Percentiles rank a stretch among this genome's conserved stretches.
Conservation (phyloP, 2,888 invertebrate species). For the Helobdella robusta region DNA sequence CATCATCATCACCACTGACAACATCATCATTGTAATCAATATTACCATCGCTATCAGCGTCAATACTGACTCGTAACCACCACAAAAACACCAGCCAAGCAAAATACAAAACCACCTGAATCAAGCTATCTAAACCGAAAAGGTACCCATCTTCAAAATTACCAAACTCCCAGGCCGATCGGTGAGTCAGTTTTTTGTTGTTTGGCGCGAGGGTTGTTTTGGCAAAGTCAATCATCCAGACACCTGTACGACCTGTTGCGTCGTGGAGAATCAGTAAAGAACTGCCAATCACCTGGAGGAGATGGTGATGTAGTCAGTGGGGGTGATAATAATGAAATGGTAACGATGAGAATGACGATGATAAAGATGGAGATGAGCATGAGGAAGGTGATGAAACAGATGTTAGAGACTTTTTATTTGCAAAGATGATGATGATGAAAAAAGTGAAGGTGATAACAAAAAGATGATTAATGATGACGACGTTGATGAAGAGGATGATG, state of each 20-base stretch:
- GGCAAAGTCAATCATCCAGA: constrained; percentile 94
- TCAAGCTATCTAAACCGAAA: constrained; percentile 80
- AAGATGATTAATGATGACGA: not conserved
- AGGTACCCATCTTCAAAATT: constrained; percentile 93
- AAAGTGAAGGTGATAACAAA: not conserved
- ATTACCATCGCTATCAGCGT: too few relatives aligned
- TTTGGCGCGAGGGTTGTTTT: constrained; percentile 62
- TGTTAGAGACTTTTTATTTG: too few relatives aligned
- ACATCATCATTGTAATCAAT: not conserved
- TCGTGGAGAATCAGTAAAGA: constrained; percentile 89
- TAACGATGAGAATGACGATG: too few relatives aligned
- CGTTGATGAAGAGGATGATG: not conserved
- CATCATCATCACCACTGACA: too few relatives aligned
- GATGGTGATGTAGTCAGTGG: not conserved
- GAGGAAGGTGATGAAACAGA: too few relatives aligned
- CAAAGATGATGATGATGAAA: too few relatives aligned
- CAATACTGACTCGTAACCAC: too few relatives aligned
- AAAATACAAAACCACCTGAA: constrained; percentile 48
- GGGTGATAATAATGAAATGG: not conserved
- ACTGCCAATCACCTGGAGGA: constrained; percentile 54
- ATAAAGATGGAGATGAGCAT: too few relatives aligned
- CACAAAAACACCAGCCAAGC: too few relatives aligned
- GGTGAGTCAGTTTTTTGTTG: constrained; percentile 62
- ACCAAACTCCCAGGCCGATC: constrained; percentile 75
- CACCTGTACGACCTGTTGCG: constrained; percentile 67